phyloP scores from a whole-genome alignment of 2,888 invertebrate species.

The Myathropa florea region DNA sequence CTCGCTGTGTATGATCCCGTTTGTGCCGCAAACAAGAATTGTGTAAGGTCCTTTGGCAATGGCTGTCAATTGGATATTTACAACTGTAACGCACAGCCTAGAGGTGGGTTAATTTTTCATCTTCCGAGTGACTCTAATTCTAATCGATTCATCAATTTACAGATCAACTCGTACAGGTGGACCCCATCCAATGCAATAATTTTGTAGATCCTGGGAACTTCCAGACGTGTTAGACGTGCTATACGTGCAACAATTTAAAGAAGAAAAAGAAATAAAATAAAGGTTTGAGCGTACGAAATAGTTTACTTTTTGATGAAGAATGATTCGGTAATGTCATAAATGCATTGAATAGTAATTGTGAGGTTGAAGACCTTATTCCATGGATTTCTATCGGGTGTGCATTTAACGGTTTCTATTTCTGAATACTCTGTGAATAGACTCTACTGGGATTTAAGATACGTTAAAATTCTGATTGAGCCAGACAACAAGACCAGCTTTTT shows the following conservation, averaged over 20 bases:
- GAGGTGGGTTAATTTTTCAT: not conserved
- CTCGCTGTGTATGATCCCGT: constrained; percentile 23
- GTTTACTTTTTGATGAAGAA: too few species aligned
- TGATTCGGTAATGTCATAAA: too few species aligned
- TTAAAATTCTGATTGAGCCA: too few species aligned
- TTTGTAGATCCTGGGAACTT: not conserved
- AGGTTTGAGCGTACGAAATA: not conserved
- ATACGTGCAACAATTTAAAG: too few species aligned
- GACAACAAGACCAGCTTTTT: too few species aligned
- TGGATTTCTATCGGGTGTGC: too few species aligned
- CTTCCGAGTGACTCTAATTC: not conserved
- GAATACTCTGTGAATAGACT: too few species aligned
- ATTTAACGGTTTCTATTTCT: too few species aligned
- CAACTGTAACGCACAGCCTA: constrained; percentile 7
- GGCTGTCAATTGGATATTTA: constrained; percentile 12
- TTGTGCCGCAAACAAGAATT: constrained; percentile 30
- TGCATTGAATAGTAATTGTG: too few species aligned
- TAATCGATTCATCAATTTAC: not conserved
- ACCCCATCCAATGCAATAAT: constrained; percentile 12
- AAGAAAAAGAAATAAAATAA: not conserved
- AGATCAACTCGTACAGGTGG: constrained; percentile 5
- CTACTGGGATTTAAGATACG: too few species aligned
- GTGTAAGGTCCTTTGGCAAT: constrained; percentile 30
- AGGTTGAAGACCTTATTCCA: too few species aligned
- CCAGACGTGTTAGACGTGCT: not conserved